These are phyloP conservation scores for Chunga burmeisteri DNA, from an alignment of 2,113 vertebrate genomes.

Conservation along the genomic window DNA sequence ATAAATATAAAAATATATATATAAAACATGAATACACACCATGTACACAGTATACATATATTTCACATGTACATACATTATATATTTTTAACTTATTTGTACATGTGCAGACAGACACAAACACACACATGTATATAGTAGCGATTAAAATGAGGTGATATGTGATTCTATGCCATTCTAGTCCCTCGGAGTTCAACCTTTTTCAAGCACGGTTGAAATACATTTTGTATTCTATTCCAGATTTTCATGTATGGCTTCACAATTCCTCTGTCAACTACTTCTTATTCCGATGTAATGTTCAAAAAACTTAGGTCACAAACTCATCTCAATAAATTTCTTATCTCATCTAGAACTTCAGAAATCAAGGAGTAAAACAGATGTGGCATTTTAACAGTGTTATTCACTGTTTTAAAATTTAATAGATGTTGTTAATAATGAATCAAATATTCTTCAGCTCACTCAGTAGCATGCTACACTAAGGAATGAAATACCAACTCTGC, in stretches of 20 bases:
- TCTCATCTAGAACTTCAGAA: neutral
- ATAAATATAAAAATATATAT: too few species aligned
- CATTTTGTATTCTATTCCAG: neutral
- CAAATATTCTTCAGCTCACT: neutral
- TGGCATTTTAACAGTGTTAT: neutral
- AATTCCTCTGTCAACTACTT: neutral
- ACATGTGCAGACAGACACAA: neutral
- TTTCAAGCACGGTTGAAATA: neutral
- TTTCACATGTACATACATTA: neutral
- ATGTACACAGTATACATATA: neutral
- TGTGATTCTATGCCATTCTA: neutral
- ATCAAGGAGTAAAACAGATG: neutral
- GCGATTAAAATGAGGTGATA: neutral
- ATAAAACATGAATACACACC: neutral
- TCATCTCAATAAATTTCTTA: neutral
- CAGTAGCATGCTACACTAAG: neutral
- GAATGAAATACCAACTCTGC: neutral
- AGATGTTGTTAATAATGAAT: neutral
- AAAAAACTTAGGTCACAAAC: neutral
- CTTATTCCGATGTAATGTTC: neutral
- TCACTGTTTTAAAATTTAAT: neutral
- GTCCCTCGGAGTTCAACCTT: neutral
- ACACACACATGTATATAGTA: neutral
- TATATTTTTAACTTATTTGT: neutral
- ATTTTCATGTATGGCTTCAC: neutral